A percentile compares a stretch with the other conserved stretches of the same genome.
These are phyloP conservation scores for Sebastes alutus DNA, from an alignment of 2,797 vertebrate genomes.

Conservation along the genomic window DNA sequence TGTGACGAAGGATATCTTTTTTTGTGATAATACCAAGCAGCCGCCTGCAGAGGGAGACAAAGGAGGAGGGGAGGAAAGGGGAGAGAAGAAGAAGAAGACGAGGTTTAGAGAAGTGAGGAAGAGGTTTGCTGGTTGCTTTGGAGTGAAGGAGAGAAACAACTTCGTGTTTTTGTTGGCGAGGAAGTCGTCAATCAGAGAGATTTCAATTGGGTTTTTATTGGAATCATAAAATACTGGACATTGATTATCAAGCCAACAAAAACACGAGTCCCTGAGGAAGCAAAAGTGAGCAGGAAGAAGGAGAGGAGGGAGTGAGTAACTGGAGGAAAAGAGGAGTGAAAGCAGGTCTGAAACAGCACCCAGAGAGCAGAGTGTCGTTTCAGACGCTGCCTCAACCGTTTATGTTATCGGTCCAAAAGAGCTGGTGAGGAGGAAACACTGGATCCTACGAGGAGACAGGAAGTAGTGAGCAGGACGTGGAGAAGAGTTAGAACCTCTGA, in stretches of 20 bases:
- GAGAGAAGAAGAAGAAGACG: background rate
- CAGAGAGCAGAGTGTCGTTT: constrained; percentile 2
- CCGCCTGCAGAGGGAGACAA: constrained; percentile 86
- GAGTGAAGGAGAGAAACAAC: constrained; percentile 12
- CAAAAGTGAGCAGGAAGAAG: constrained; percentile 37
- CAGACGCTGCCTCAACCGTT: background rate
- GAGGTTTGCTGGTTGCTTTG: background rate
- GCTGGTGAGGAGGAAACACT: constrained; percentile 27
- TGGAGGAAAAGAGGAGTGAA: background rate
- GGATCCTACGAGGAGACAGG: constrained; percentile 56
- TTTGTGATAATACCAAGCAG: constrained; percentile 99
- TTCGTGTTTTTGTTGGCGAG: constrained; percentile 63
- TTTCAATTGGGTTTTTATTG: background rate
- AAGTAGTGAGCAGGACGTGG: constrained; percentile 11
- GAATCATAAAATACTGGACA: background rate
- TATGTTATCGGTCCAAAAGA: constrained; percentile 6
- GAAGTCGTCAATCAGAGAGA: background rate
- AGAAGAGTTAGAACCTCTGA: constrained; percentile 9
- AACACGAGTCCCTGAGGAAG: constrained; percentile 55
- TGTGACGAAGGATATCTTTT: constrained; percentile 99
- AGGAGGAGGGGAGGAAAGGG: background rate
- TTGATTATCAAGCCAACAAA: constrained; percentile 61
- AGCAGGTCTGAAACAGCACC: constrained; percentile 45
- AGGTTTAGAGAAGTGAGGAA: constrained; percentile 23
- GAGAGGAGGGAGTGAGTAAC: constrained; percentile 12